Evolutionary conservation across 2,113 vertebrate genomes (phyloP), one percentile per base, ranked within the genome.

Genomic region (Phalacrocorax brasilianus): DNA sequence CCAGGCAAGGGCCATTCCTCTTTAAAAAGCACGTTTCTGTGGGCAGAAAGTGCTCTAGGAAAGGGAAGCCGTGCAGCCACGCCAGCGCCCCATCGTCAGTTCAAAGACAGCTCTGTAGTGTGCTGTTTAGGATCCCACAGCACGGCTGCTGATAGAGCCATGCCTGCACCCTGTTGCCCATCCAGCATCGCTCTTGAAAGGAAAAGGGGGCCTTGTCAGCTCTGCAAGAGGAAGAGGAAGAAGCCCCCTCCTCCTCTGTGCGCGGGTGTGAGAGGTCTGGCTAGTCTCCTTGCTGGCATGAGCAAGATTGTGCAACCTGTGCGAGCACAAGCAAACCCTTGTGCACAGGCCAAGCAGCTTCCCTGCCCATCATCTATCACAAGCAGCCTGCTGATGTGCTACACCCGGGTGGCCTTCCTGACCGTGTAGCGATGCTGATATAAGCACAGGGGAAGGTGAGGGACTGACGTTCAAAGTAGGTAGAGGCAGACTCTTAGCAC

Each of bases 391-490:
- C n/a, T 12, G 47, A 27, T 14, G 12, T 53, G 40, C 33, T 45
- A 13, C 15, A 16, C 15, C 23, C 0, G 0, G 6, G 28, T 12
- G 6, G 13, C 61, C 27, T 35, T 82, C 49, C 30, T 61, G 24
- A 22, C 45, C 35, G 11, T 1, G 1, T 14, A 15, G 8, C 0
- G 2, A 16, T 0, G 0, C 65, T 49, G 70, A 11, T 17, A 11
- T 4, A 16, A 10, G 20, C 2, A 0, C 5, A 5, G 30, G 9
- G 5, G 11, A 15, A 52, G 27, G 5, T 26, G 38, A 42, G 17
- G 19, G 38, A 44, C 1, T 0, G 2, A 11, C 2, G 0, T 22
- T 18, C 2, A 0, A 24, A 32, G 15, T 38, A 14, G 2, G 0
- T 14, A 7, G n/a, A 33, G 23, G 4, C 38, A 53, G n/a, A 30